These are phyloP conservation scores for Zophobas atratus DNA, from an alignment of 1,140 invertebrate species.

Conservation along the genomic window DNA sequence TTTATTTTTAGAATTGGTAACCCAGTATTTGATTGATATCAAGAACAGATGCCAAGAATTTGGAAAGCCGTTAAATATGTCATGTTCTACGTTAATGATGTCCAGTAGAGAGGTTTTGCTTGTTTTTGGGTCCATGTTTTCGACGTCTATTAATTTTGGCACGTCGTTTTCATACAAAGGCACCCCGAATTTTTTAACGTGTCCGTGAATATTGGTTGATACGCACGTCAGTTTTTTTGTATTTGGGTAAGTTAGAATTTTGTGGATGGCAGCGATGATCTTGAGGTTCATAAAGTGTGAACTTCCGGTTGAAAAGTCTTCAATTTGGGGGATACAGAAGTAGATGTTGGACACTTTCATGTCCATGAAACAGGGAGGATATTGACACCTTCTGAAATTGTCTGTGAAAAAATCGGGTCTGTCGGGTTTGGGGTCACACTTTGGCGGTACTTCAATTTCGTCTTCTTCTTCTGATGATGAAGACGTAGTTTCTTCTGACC, in stretches of 20 bases:
- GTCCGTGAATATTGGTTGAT: slow-evolving; percentile 64
- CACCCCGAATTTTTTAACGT: slow-evolving; percentile 60
- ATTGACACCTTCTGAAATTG: slow-evolving; percentile 72
- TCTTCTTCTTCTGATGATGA: slow-evolving; percentile 49
- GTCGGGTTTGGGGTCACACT: slow-evolving; percentile 48
- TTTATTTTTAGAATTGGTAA: slow-evolving; percentile 68
- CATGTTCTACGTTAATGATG: slow-evolving; percentile 67
- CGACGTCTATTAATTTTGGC: slow-evolving; percentile 67
- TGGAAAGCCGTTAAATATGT: slow-evolving; percentile 70
- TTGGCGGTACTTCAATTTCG: slow-evolving; percentile 48
- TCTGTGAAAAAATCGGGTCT: slow-evolving; percentile 79
- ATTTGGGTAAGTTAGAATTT: slow-evolving; percentile 68
- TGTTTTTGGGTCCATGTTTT: slow-evolving; percentile 53
- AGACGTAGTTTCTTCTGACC: slow-evolving; percentile 43
- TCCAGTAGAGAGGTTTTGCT: slow-evolving; percentile 68
- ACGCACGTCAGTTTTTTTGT: slow-evolving; percentile 66
- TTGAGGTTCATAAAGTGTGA: slow-evolving; percentile 75
- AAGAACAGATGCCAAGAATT: slow-evolving; percentile 76
- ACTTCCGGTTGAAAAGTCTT: slow-evolving; percentile 75
- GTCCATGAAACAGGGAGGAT: slow-evolving; percentile 79
- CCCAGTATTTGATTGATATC: slow-evolving; percentile 79
- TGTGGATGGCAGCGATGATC: slow-evolving; percentile 78
- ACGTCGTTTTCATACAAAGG: slow-evolving; percentile 64
- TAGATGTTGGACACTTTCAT: slow-evolving; percentile 76
- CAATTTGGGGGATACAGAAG: slow-evolving; percentile 81